phyloP scores from a whole-genome alignment of 2,797 vertebrate species.

The Martes flavigula region DNA sequence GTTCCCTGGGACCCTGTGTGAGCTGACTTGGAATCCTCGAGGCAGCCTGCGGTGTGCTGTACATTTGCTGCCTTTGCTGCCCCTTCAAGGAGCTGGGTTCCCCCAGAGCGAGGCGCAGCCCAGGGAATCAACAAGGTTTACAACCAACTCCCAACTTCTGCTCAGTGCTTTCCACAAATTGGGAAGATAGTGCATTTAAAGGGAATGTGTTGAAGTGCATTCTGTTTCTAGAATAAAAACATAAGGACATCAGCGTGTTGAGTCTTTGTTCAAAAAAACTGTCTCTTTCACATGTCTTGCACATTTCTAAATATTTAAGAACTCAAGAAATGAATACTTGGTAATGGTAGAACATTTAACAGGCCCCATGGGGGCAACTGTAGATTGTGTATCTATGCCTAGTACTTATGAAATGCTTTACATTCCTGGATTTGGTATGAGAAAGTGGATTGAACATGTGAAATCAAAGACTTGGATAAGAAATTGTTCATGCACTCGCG shows the following conservation, averaged over 20 bases:
- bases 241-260: not conserved
- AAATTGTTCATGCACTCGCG: not conserved
- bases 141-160: not conserved
- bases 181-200: not conserved
- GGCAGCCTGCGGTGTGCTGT: not conserved
- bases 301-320: not conserved
- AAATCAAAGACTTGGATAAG: not conserved
- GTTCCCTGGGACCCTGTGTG: too few species aligned
- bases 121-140: not conserved
- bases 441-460: not conserved
- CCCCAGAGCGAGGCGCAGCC: not conserved
- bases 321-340: not conserved
- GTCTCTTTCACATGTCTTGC: not conserved
- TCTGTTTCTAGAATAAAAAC: not conserved
- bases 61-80: not conserved
- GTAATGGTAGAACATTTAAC: not conserved
- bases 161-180: not conserved
- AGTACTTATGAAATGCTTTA: not conserved
- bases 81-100: not conserved
- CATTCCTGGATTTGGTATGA: not conserved
- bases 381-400: not conserved
- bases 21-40: not conserved
- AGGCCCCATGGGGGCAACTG: not conserved
- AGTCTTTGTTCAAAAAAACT: constrained; percentile 30
- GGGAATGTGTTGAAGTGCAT: not conserved